Evolutionary conservation across 2,888 invertebrate genomes (phyloP), one percentile per base, ranked within the genome.

Genomic region (Eretmocerus hayati): DNA sequence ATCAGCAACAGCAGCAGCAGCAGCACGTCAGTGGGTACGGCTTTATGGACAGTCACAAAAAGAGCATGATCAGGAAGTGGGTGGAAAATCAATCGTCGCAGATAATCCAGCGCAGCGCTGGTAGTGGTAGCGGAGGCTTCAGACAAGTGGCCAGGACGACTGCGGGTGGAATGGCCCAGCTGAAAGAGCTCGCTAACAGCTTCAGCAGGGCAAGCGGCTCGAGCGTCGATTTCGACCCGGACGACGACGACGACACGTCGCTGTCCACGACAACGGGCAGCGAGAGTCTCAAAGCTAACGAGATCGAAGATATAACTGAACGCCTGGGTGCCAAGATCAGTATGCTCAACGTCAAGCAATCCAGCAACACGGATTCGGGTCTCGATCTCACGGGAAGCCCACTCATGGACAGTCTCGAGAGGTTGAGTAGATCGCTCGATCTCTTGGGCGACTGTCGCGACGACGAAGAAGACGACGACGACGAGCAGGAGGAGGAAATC

Each of bases 61-160:
- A 90, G 70, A 87, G 85, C 60, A 92, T 92, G 92, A 92, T 92
- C 43, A 77, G 89, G 40, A 87, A 90, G 65, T 92, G 92, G 92
- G 91, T 92, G 2, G 91, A 91, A 72, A 90, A 89, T 65, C 91
- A 91, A 72, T 87, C 87, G 1, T 81, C 84, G 16, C 88, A 90
- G 74, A 85, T 89, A 26, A 6, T 9, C 58, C 83, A 85, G 64
- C 81, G 81, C 62, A 41, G 36, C 22, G 79, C 79, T 58, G 80
- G 79, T 56, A 71, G 53, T 54, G 67, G 26, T 6, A n/a, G n/a
- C n/a, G n/a, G n/a, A n/a, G n/a, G n/a, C n/a, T n/a, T n/a, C n/a
- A n/a, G n/a, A n/a, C 26, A 26, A 26, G 26, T 11, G 26, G 26
- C 60, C 46, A 57, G 63, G 5, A 22, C 40, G 2, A 26, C 18